Conservation (phyloP, 2,113 vertebrate species). For the Trachemys scripta region DNA sequence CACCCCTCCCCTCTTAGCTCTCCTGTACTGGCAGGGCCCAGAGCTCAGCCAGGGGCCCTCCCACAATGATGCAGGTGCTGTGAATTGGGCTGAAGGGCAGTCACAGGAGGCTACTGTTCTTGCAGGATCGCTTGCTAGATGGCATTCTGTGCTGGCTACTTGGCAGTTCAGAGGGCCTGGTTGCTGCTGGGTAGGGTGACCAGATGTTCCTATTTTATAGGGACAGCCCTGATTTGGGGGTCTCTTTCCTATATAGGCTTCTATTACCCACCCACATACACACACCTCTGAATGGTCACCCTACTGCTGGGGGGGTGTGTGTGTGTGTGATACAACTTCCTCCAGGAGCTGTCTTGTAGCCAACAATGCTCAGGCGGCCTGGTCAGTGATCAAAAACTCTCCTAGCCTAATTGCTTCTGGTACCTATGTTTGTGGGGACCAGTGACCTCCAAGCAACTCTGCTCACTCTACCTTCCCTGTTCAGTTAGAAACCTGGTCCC, state of each 20-base stretch:
- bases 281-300: no score
- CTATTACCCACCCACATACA: no score
- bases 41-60: background rate
- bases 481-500: background rate
- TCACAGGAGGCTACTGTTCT: background rate
- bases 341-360: background rate
- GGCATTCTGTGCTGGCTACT: background rate
- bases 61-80: background rate
- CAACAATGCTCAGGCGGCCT: background rate
- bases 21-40: background rate
- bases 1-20: background rate
- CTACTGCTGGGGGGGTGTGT: no score
- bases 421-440: no score
- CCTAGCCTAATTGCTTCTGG: background rate
- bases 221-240: no score
- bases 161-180: background rate
- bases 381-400: background rate
- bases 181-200: no score
- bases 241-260: no score
- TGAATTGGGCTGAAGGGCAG: no score
- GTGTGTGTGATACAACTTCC: no score
- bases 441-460: background rate
- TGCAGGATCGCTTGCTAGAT: background rate
- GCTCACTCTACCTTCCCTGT: background rate
- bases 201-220: no score